These are phyloP conservation scores for Caenorhabditis becei DNA, from an alignment of 2,888 invertebrate genomes.

Conservation along the genomic window DNA sequence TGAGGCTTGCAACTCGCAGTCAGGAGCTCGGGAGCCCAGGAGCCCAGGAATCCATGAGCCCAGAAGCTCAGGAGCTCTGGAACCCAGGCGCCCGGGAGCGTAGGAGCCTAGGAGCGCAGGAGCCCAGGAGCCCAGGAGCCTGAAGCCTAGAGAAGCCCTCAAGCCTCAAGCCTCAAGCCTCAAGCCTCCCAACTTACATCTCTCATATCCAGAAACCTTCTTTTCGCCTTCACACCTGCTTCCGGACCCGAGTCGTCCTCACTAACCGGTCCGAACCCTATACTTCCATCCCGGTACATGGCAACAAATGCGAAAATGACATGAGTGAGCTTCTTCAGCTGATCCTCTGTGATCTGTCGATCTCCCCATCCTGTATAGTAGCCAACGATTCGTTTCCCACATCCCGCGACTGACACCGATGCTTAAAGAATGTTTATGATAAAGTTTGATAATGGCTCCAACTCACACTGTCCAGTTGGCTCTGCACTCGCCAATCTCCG, in stretches of 20 bases:
- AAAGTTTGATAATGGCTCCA: not conserved
- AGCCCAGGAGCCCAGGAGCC: no score
- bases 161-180: not conserved
- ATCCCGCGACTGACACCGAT: conserved; percentile 10
- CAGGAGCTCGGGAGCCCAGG: no score
- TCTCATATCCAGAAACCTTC: conserved; percentile 61
- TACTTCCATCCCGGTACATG: conserved; percentile 59
- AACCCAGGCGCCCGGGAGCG: no score
- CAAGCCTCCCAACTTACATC: not conserved
- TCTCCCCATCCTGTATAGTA: conserved; percentile 73
- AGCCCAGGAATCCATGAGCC: no score
- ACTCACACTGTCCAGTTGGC: not conserved
- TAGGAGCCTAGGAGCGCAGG: no score
- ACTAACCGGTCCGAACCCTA: conserved; percentile 61
- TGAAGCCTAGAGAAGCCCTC: no score
- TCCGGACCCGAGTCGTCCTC: conserved; percentile 52
- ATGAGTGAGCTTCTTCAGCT: conserved; percentile 66
- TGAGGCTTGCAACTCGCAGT: no score
- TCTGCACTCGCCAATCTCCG: not conserved
- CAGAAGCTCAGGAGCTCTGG: no score
- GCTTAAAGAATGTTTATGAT: no score
- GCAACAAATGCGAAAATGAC: conserved; percentile 71
- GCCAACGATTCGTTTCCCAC: conserved; percentile 70
- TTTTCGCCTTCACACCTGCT: conserved; percentile 47
- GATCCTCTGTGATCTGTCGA: conserved; percentile 57